These are phyloP conservation scores for Phalacrocorax pelagicus DNA, from an alignment of 2,113 vertebrate genomes.

Conservation along the genomic window DNA sequence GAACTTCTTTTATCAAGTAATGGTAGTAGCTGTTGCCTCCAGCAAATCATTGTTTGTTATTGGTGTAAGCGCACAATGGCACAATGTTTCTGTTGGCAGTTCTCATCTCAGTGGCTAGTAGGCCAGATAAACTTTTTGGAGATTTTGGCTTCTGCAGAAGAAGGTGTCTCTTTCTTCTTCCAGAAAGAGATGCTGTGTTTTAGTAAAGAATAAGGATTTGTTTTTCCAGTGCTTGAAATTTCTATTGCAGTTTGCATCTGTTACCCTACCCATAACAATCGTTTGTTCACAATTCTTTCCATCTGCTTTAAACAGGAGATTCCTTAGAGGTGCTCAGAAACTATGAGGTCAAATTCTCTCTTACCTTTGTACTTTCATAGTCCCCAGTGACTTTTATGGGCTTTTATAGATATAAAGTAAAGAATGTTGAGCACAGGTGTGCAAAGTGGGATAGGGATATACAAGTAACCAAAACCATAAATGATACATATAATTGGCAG, in stretches of 20 bases:
- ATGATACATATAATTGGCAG: neutral
- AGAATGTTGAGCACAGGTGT: neutral
- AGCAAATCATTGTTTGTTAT: constrained; percentile 33
- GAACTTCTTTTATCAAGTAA: neutral
- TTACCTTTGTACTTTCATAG: neutral
- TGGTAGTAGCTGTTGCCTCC: constrained; percentile 10
- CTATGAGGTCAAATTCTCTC: neutral
- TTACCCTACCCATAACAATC: neutral
- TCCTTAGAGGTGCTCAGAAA: neutral
- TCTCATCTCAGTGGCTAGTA: neutral
- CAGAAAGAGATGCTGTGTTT: constrained; percentile 16
- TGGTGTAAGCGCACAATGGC: neutral
- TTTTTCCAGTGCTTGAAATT: neutral
- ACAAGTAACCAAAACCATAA: neutral
- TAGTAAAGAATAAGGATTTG: neutral
- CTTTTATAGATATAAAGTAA: neutral
- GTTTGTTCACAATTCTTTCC: neutral
- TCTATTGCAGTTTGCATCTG: neutral
- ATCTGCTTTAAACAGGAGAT: neutral
- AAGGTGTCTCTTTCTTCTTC: neutral
- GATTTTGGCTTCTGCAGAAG: constrained; percentile 2
- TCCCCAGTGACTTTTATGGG: neutral
- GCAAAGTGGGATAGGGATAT: neutral
- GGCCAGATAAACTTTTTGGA: neutral
- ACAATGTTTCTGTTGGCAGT: constrained; percentile 24